phyloP scores from a whole-genome alignment of 1,140 invertebrate genomes.

The Penaeus indicus region DNA sequence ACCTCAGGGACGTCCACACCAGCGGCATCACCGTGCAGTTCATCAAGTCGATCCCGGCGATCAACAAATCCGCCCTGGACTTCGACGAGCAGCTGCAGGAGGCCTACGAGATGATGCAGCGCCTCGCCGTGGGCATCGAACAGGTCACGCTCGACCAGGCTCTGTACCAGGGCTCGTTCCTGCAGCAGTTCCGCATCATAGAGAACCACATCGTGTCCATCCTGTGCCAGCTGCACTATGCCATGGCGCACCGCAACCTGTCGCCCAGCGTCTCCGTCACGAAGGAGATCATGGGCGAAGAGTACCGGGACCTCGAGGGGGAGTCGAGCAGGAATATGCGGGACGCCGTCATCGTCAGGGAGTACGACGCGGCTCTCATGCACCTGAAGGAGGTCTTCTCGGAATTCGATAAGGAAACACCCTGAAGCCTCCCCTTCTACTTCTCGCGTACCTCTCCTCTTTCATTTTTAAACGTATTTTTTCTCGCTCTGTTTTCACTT shows the following conservation, averaged over 20 bases:
- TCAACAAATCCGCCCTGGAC: background rate
- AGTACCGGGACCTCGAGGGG: constrained; percentile 71
- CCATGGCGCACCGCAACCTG: constrained; percentile 74
- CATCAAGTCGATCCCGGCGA: background rate
- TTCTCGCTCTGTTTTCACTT: no score
- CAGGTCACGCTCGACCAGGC: constrained; percentile 78
- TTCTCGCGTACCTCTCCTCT: background rate
- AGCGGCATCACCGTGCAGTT: background rate
- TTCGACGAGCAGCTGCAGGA: constrained; percentile 72
- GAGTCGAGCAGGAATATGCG: constrained; percentile 73
- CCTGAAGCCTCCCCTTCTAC: background rate
- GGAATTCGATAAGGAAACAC: constrained; percentile 25
- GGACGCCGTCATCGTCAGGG: constrained; percentile 78
- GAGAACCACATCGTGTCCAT: constrained; percentile 76
- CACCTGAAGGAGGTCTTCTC: constrained; percentile 70
- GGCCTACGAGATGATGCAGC: constrained; percentile 77
- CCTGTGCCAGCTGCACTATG: constrained; percentile 75
- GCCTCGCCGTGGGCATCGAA: constrained; percentile 78
- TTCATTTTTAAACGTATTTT: no score
- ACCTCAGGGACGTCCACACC: background rate
- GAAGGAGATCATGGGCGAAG: constrained; percentile 74
- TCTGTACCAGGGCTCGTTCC: constrained; percentile 72
- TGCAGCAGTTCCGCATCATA: constrained; percentile 74
- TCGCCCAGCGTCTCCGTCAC: constrained; percentile 72
- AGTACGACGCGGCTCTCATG: constrained; percentile 78